Percentiles rank a stretch among this genome's conserved stretches.
Conservation (phyloP, 2,888 invertebrate genomes). For the Cepaea hortensis region DNA sequence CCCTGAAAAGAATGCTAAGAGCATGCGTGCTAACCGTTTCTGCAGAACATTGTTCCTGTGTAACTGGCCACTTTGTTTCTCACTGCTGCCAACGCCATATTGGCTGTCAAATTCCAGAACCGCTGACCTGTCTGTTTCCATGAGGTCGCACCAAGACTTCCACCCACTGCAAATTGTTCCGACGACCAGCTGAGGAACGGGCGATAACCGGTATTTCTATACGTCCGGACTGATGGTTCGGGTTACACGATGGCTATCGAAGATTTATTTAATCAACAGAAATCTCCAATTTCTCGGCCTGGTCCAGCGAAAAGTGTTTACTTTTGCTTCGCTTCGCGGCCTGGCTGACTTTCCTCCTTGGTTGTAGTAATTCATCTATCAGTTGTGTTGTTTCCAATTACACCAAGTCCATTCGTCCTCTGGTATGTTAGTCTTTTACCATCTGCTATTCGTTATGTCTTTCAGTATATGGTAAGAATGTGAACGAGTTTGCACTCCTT, state of each 20-base stretch:
- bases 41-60: too few species aligned
- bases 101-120: too few species aligned
- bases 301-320: background rate
- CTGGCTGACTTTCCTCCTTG: background rate
- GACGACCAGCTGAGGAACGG: background rate
- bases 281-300: background rate
- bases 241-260: background rate
- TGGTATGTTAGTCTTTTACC: background rate
- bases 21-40: too few species aligned
- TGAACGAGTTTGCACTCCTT: background rate
- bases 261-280: slow-evolving; percentile 2
- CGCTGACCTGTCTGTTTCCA: too few species aligned
- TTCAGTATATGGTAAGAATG: background rate
- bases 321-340: background rate
- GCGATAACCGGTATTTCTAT: background rate
- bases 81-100: too few species aligned
- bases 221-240: background rate
- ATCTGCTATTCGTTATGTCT: background rate
- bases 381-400: background rate
- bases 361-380: background rate
- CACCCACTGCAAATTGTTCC: too few species aligned
- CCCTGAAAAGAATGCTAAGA: too few species aligned
- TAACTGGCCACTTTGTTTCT: too few species aligned
- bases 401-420: background rate
- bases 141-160: too few species aligned